Evolutionary conservation across 2,797 vertebrate genomes (phyloP).

Genomic region (Rhinoraja longicauda): DNA sequence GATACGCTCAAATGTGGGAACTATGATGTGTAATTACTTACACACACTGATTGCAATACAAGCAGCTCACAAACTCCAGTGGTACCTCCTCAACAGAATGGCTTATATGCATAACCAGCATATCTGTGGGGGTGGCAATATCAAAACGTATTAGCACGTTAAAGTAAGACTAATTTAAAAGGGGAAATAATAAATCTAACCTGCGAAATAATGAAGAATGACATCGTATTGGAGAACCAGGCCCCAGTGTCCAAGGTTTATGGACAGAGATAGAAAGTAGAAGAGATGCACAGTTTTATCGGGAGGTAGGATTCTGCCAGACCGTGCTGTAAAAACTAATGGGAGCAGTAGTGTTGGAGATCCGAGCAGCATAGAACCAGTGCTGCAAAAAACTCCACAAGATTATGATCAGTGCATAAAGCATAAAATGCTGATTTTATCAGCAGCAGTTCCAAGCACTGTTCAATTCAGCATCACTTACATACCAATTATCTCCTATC

Average conservation of each 20-base stretch:
- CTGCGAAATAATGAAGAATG: not conserved
- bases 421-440: too few species aligned
- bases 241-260: not conserved
- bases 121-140: not conserved
- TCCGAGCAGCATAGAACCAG: too few species aligned
- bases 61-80: not conserved
- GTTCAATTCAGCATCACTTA: not conserved
- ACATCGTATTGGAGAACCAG: not conserved
- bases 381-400: too few species aligned
- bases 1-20: too few species aligned
- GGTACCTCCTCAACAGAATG: not conserved
- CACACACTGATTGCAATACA: not conserved
- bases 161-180: not conserved
- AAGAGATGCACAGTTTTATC: too few species aligned
- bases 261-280: not conserved
- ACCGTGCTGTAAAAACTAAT: too few species aligned
- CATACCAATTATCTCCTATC: not conserved
- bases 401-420: too few species aligned
- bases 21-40: not conserved
- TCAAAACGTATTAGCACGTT: not conserved
- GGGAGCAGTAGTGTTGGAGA: too few species aligned
- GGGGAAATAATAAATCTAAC: too few species aligned
- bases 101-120: not conserved
- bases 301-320: too few species aligned
- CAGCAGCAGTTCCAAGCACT: too few species aligned